Percentiles rank a stretch among this genome's conserved stretches.
These are phyloP conservation scores for Ambastaia sidthimunki DNA, from an alignment of 2,797 vertebrate genomes.

Conservation along the genomic window DNA sequence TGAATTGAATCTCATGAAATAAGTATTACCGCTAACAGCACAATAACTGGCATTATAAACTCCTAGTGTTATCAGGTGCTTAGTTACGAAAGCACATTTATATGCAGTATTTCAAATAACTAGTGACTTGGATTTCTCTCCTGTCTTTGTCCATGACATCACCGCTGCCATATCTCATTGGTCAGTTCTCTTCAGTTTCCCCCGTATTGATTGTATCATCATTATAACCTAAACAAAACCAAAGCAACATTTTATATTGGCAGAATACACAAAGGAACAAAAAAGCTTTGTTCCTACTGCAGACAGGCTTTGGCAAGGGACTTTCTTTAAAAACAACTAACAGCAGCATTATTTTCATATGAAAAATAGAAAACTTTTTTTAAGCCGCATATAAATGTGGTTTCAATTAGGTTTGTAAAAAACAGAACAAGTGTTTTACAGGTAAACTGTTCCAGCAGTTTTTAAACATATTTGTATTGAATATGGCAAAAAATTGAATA, in stretches of 20 bases:
- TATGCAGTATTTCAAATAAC: constrained; percentile 26
- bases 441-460: background rate
- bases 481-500: background rate
- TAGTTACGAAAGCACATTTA: constrained; percentile 33
- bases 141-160: constrained; percentile 1
- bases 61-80: constrained; percentile 33
- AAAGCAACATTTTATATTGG: background rate
- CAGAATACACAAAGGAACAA: background rate
- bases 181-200: background rate
- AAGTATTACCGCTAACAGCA: constrained; percentile 36
- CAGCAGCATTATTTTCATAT: too few species aligned
- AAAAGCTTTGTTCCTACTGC: too few species aligned
- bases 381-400: background rate
- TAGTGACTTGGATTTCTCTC: constrained; percentile 33
- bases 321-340: too few species aligned
- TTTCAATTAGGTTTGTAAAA: background rate
- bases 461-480: background rate
- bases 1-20: constrained; percentile 26
- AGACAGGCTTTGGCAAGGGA: too few species aligned
- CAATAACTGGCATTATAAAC: constrained; percentile 40
- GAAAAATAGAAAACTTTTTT: background rate
- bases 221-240: background rate
- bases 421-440: background rate
- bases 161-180: background rate
- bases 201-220: background rate